Base-by-base conservation (phyloP, 2,113 vertebrate species). In the Gila orcuttii region DNA sequence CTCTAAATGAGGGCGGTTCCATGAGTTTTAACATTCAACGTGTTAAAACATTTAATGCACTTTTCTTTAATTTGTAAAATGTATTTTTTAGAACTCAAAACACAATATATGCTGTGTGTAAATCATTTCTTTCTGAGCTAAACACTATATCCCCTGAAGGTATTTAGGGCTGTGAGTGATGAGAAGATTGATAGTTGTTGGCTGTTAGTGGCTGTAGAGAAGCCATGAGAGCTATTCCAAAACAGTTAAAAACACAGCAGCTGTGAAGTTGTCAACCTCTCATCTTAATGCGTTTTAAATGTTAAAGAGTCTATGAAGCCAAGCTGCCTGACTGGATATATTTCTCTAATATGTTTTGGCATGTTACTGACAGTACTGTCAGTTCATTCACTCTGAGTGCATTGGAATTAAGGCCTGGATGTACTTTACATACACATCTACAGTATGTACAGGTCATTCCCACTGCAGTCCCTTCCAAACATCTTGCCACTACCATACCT, bases 171-270 rank as follows among this genome's bases (percentile, higher is more conserved):
- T 6, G 57, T 33, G 52, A 77, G 60, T 85, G 82, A 86, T 86
- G 62, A 89, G 75, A 80, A 45, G 59, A 50, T 80, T 88, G 59
- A 78, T 71, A 81, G 50, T 52, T 77, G 50, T 62, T 25, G 45
- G 80, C 82, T 71, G 66, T 79, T 84, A 66, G 55, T 36, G 17
- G 88, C 81, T 84, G 86, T 86, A 66, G 80, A 84, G 86, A 86
- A 80, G 76, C 52, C 47, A 19, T 55, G 52, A 55, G 15, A 86
- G 36, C 64, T 52, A 69, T 60, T 57, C 39, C 25, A 76, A 55
- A 50, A 42, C 59, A 85, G 74, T 28, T 42, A 66, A 86, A 28
- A 85, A 79, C 33, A 60, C 28, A 87, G 57, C 15, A 84, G 45
- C 74, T 89, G 80, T 86, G 45, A 83, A 79, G 74, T 25, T 83